phyloP scores from a whole-genome alignment of 2,113 vertebrate species.

The Sturnira hondurensis region DNA sequence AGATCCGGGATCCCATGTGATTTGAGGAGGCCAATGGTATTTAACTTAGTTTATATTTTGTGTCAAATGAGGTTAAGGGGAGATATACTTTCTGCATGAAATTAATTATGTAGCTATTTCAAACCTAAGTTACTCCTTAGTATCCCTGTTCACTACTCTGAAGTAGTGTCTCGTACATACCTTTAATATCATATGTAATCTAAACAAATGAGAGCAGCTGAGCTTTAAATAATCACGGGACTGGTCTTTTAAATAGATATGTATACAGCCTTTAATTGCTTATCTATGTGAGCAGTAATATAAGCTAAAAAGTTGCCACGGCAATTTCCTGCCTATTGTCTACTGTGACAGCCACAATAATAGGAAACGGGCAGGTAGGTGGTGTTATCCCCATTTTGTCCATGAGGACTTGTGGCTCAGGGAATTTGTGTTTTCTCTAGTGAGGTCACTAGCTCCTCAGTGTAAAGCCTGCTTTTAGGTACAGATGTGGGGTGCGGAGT shows the following conservation, averaged over 20 bases:
- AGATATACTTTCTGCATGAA: background rate
- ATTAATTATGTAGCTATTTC: background rate
- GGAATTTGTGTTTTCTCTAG: conserved; percentile 12
- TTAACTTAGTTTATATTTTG: background rate
- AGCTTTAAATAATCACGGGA: background rate
- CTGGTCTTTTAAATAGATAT: background rate
- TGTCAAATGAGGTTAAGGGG: background rate
- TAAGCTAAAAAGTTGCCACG: conserved; percentile 14
- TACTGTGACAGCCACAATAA: background rate
- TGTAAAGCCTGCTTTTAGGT: background rate
- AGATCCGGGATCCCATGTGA: background rate
- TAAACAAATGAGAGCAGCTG: background rate
- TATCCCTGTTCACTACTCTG: background rate
- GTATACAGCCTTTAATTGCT: background rate
- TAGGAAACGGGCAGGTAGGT: background rate
- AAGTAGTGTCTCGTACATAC: background rate
- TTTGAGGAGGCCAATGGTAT: background rate
- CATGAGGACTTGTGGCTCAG: background rate
- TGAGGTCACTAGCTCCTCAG: conserved; percentile 11
- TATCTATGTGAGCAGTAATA: background rate
- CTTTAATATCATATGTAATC: background rate
- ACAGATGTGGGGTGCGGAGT: background rate
- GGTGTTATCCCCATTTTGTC: background rate
- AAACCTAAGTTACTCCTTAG: background rate
- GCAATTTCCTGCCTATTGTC: background rate